Evolutionary conservation across 2,888 invertebrate genomes (phyloP).

Genomic region (Parnassius mnemosyne): DNA sequence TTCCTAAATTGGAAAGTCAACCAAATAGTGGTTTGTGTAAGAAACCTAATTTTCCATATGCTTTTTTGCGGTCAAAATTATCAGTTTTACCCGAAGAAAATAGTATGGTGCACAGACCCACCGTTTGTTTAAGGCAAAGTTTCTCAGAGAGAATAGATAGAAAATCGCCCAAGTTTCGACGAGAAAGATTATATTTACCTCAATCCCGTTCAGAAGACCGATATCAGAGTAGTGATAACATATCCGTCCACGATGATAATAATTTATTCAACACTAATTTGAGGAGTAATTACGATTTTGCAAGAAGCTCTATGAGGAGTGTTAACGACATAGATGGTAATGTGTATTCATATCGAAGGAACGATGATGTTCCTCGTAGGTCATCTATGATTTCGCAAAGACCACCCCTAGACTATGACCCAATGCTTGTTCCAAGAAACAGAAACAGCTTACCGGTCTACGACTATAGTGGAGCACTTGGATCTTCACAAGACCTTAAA

Average conservation of each 20-base stretch:
- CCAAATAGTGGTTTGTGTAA: constrained; percentile 69
- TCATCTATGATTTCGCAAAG: constrained; percentile 74
- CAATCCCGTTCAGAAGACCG: constrained; percentile 82
- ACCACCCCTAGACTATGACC: constrained; percentile 68
- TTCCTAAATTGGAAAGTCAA: constrained; percentile 81
- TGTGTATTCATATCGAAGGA: constrained; percentile 51
- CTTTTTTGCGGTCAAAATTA: constrained; percentile 87
- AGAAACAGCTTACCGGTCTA: constrained; percentile 76
- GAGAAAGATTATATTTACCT: constrained; percentile 62
- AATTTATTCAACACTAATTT: constrained; percentile 63
- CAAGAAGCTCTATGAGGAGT: constrained; percentile 68
- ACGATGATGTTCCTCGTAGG: constrained; percentile 62
- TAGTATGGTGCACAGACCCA: constrained; percentile 73
- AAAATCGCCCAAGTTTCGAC: constrained; percentile 69
- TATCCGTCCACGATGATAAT: constrained; percentile 72
- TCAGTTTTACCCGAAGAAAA: constrained; percentile 89
- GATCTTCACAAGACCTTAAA: constrained; percentile 66
- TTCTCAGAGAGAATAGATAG: constrained; percentile 75
- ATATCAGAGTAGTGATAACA: constrained; percentile 77
- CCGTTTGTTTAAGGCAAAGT: constrained; percentile 73
- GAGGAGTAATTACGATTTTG: constrained; percentile 61
- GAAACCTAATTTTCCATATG: constrained; percentile 87
- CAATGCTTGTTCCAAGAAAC: constrained; percentile 73
- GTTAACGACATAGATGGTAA: constrained; percentile 63
- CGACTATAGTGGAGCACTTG: constrained; percentile 65